These are phyloP conservation scores for Phalloptychus januarius DNA, from an alignment of 2,797 vertebrate genomes.

Conservation along the genomic window DNA sequence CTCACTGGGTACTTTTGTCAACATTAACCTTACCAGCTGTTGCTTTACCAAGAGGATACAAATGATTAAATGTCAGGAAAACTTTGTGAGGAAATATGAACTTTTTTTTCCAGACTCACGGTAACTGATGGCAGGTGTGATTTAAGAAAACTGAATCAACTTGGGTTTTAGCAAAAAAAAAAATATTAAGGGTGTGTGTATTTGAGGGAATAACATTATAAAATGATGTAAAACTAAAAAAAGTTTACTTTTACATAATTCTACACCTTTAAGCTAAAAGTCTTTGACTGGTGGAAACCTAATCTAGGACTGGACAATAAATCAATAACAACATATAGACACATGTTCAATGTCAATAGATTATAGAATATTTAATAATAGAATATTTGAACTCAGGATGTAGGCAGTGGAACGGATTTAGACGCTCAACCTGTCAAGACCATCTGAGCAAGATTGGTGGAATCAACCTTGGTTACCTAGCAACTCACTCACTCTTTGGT, in stretches of 20 bases:
- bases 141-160: background rate
- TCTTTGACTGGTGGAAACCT: background rate
- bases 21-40: background rate
- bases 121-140: background rate
- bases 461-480: too few species aligned
- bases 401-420: too few species aligned
- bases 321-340: too few species aligned
- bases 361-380: too few species aligned
- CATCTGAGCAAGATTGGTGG: too few species aligned
- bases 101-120: background rate
- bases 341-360: too few species aligned
- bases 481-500: too few species aligned
- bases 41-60: background rate
- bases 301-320: too few species aligned
- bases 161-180: background rate
- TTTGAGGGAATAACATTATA: background rate
- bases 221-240: too few species aligned
- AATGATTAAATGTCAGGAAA: background rate
- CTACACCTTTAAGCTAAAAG: background rate
- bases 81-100: background rate
- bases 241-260: too few species aligned
- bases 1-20: background rate
- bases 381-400: too few species aligned
- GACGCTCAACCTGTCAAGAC: too few species aligned
- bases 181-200: background rate